A percentile compares a stretch with the other conserved stretches of the same genome.
Conservation (phyloP, 1,140 invertebrate genomes). For the Periplaneta americana region DNA sequence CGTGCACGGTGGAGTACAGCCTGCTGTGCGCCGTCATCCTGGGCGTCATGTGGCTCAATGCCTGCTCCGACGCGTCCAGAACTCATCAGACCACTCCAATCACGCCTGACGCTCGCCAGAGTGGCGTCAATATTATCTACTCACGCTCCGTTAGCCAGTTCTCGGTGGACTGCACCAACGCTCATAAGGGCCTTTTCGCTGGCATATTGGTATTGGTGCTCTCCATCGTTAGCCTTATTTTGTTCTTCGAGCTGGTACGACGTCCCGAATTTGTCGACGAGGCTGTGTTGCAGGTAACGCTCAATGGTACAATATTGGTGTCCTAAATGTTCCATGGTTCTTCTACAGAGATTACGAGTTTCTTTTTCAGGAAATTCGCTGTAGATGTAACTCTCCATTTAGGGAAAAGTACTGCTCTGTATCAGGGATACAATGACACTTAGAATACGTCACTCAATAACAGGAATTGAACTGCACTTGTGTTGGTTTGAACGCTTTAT, state of each 20-base stretch:
- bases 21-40: conserved; percentile 78
- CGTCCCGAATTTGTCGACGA: conserved; percentile 45
- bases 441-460: too few species aligned
- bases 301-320: too few species aligned
- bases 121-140: conserved; percentile 46
- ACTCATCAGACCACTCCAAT: neutral
- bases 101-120: conserved; percentile 11
- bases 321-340: too few species aligned
- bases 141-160: conserved; percentile 62
- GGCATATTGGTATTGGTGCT: conserved; percentile 79
- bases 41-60: conserved; percentile 67
- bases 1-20: conserved; percentile 84
- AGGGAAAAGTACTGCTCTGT: too few species aligned
- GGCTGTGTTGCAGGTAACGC: neutral
- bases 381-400: too few species aligned
- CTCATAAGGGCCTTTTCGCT: conserved; percentile 79
- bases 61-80: neutral
- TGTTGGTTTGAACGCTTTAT: too few species aligned
- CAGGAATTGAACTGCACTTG: too few species aligned
- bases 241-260: conserved; percentile 82
- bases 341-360: too few species aligned
- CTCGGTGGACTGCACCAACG: conserved; percentile 83
- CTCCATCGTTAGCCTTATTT: conserved; percentile 83
- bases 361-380: too few species aligned
- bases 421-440: too few species aligned